Conservation (phyloP, 2,888 invertebrate species). For the Alloplasta piceator region DNA sequence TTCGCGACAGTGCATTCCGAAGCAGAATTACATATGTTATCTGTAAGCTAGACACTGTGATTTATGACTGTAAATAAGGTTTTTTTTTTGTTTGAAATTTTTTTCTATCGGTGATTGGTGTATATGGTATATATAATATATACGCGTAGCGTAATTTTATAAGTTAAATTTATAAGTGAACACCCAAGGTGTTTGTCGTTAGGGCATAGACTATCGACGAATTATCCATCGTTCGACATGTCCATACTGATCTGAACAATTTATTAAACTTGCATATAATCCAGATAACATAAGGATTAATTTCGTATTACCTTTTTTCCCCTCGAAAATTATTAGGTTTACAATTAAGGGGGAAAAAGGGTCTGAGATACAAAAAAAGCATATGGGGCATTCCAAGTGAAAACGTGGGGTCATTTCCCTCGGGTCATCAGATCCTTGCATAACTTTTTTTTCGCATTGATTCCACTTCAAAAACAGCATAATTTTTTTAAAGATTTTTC, state of each 20-base stretch:
- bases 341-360: too few relatives aligned
- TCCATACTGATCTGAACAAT: not conserved
- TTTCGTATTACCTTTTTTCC: too few relatives aligned
- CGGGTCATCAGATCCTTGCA: too few relatives aligned
- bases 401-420: too few relatives aligned
- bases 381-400: too few relatives aligned
- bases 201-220: slow-evolving; percentile 17
- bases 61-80: slow-evolving; percentile 73
- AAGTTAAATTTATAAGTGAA: slow-evolving; percentile 50
- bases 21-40: slow-evolving; percentile 47
- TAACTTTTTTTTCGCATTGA: too few relatives aligned
- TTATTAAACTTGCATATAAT: not conserved
- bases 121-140: slow-evolving; percentile 57
- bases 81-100: slow-evolving; percentile 63
- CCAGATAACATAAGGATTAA: not conserved
- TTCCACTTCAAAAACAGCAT: too few relatives aligned
- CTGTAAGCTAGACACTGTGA: slow-evolving; percentile 70
- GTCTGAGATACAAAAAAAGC: too few relatives aligned
- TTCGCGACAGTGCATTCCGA: slow-evolving; percentile 47
- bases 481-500: too few relatives aligned
- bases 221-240: slow-evolving; percentile 14
- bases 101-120: slow-evolving; percentile 66
- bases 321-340: too few relatives aligned
- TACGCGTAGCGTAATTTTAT: slow-evolving; percentile 60
- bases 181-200: slow-evolving; percentile 47